Percentiles rank a stretch among this genome's conserved stretches.
These are phyloP conservation scores for Tauraco hartlaubi DNA, from an alignment of 2,797 vertebrate species.

Conservation along the genomic window DNA sequence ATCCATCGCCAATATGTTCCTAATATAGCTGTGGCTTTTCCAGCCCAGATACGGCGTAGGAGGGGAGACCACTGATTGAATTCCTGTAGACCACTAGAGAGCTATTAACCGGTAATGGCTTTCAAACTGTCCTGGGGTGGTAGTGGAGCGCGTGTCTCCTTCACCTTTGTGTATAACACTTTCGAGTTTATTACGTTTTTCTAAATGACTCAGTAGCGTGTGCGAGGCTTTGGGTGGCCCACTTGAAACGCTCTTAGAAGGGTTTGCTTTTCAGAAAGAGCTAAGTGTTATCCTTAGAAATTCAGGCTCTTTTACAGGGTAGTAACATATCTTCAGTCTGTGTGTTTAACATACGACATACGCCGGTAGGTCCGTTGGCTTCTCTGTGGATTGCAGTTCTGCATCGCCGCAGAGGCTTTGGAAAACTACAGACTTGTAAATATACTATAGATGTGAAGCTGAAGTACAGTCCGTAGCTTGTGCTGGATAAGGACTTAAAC, in stretches of 20 bases:
- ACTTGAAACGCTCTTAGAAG: conserved; percentile 46
- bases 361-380: fast-evolving
- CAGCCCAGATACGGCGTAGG: fast-evolving
- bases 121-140: conserved; percentile 32
- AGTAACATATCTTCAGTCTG: background rate
- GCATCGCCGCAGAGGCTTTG: background rate
- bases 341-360: fast-evolving
- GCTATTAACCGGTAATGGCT: conserved; percentile 35
- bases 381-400: background rate
- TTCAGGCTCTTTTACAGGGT: background rate
- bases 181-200: conserved; percentile 56
- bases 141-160: background rate
- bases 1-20: background rate
- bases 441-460: fast-evolving
- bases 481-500: background rate
- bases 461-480: fast-evolving
- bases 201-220: conserved; percentile 55
- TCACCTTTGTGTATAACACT: conserved; percentile 46
- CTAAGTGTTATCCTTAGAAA: conserved; percentile 45
- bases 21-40: background rate
- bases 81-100: conserved; percentile 31
- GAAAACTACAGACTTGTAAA: background rate
- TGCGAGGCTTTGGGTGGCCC: conserved; percentile 59
- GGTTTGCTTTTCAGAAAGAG: conserved; percentile 65
- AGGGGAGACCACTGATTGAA: conserved; percentile 8